These are phyloP conservation scores for Homarus gammarus DNA, from an alignment of 2,888 invertebrate genomes.

Conservation along the genomic window DNA sequence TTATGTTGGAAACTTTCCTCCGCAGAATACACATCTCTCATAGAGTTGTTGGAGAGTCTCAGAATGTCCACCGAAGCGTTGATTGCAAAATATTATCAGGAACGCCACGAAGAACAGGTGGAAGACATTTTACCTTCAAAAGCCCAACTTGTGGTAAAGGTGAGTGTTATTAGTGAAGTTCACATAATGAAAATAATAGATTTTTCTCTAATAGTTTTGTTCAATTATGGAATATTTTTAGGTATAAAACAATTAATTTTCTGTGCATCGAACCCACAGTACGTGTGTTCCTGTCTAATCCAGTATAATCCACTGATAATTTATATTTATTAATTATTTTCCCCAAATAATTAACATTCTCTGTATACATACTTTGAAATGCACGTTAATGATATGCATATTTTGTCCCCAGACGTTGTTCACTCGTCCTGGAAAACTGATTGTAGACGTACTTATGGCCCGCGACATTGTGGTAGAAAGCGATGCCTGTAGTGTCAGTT, in stretches of 20 bases:
- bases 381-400: too few species aligned
- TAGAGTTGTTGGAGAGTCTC: conserved; percentile 66
- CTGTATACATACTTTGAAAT: too few species aligned
- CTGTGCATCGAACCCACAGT: too few species aligned
- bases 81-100: conserved; percentile 71
- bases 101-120: conserved; percentile 67
- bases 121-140: conserved; percentile 53
- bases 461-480: conserved; percentile 62
- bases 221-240: too few species aligned
- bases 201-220: neutral
- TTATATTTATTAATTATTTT: too few species aligned
- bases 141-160: conserved; percentile 72
- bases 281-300: too few species aligned
- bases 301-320: too few species aligned
- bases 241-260: too few species aligned
- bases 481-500: conserved; percentile 52
- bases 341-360: too few species aligned
- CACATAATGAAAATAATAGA: neutral
- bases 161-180: conserved; percentile 33
- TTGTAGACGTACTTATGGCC: conserved; percentile 74
- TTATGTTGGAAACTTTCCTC: neutral
- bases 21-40: conserved; percentile 61
- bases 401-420: conserved; percentile 62
- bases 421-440: conserved; percentile 59
- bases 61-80: conserved; percentile 67